A percentile compares a stretch with the other conserved stretches of the same genome.
phyloP scores from a whole-genome alignment of 2,888 invertebrate species.

The Xestia rhomboidea region DNA sequence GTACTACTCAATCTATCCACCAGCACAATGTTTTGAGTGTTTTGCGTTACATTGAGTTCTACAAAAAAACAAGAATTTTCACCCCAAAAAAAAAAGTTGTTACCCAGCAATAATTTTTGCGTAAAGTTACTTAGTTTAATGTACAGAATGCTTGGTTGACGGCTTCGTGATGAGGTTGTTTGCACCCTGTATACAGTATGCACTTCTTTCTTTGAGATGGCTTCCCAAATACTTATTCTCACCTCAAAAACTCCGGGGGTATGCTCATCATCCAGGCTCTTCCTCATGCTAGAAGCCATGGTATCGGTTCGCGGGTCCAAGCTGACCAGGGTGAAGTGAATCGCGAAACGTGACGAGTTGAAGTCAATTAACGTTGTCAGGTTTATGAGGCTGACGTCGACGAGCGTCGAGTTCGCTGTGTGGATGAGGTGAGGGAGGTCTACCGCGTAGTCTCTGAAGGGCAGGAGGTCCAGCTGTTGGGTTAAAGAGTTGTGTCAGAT shows the following conservation, averaged over 20 bases:
- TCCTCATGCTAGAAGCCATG: slow-evolving; percentile 84
- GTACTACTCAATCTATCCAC: too few relatives aligned
- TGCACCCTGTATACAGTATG: too few relatives aligned
- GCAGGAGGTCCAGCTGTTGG: slow-evolving; percentile 89
- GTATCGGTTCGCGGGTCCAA: slow-evolving; percentile 80
- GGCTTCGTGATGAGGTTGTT: too few relatives aligned
- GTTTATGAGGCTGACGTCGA: slow-evolving; percentile 91
- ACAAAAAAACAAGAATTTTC: too few relatives aligned
- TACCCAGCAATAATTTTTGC: too few relatives aligned
- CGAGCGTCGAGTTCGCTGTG: slow-evolving; percentile 92
- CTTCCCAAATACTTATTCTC: slow-evolving; percentile 25
- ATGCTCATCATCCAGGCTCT: slow-evolving; percentile 93
- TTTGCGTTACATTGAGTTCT: too few relatives aligned
- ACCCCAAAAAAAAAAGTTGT: too few relatives aligned
- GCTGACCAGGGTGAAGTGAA: slow-evolving; percentile 90
- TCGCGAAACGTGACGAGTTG: slow-evolving; percentile 91
- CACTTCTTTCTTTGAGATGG: neutral
- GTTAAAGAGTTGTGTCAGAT: neutral
- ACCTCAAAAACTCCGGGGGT: slow-evolving; percentile 94
- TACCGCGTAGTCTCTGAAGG: slow-evolving; percentile 86
- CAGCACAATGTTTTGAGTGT: too few relatives aligned
- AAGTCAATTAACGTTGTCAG: slow-evolving; percentile 85
- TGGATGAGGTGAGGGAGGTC: slow-evolving; percentile 92
- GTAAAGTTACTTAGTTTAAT: too few relatives aligned
- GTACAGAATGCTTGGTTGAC: too few relatives aligned